Base-by-base conservation (phyloP, 2,113 vertebrate species). In the Gobio gobio region DNA sequence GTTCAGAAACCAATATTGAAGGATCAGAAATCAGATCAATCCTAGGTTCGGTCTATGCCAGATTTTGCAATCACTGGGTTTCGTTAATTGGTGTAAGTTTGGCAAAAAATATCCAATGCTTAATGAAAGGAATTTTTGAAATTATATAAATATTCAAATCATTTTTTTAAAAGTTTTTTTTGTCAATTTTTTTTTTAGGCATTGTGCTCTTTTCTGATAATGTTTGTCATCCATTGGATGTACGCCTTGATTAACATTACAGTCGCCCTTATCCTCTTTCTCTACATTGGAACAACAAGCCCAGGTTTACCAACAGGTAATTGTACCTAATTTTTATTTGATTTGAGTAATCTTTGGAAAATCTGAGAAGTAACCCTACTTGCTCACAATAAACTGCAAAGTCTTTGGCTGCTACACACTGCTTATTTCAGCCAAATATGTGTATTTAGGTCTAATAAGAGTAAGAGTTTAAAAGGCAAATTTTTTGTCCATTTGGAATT, bases 141-240 rank as follows among this genome's bases (percentile, higher is more conserved):
- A 56, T 29, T n/a, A 6, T 59, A 12, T 3, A n/a, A 14, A 16
- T 72, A 43, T 2, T 75, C 0, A n/a, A 16, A 6, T 73, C 20
- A 16, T 24, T 9, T 66, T 18, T 20, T 33, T 6, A 29, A 10
- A 1, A 73, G 24, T 2, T 70, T 18, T 2, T 59, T 4, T 29
- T 29, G 29, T 29, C 29, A 29, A 81, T 89, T 47, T 86, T 47
- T 40, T 91, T 20, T 93, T 43, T 92, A 99, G 98, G 97, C 95
- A 0, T 2, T 96, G 1, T 85, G 93, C 66, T 99, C 97, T 29
- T 85, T 99, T 83, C 33, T 95, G 64, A 96, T 99, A 24, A 98
- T 98, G 96, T 97, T 99, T 93, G 94, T 98, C 79, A 99, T 98
- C 90, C 96, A 99, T 89, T 99, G 98, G 98, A 93, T 96, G 87